Evolutionary conservation across 2,113 vertebrate species (phyloP).

Genomic region (Pipa parva): DNA sequence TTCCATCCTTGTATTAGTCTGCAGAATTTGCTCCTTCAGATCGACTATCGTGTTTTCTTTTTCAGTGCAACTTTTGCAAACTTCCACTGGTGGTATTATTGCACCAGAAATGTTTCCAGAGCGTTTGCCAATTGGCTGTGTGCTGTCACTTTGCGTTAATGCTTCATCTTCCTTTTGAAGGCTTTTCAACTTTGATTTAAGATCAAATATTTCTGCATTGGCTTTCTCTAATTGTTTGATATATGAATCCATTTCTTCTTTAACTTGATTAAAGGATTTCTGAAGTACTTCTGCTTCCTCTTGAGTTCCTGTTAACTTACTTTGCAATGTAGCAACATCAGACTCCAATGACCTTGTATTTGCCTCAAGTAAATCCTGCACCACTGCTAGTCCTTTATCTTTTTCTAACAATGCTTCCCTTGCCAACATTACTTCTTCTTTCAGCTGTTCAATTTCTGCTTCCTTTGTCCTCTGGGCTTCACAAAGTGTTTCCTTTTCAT

Average conservation of each 20-base stretch:
- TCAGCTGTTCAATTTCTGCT: conserved; percentile 52
- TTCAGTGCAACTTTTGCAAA: conserved; percentile 45
- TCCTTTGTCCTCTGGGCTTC: conserved; percentile 45
- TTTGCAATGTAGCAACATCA: conserved; percentile 21
- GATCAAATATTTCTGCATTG: conserved; percentile 45
- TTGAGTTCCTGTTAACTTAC: conserved; percentile 31
- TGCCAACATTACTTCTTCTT: conserved; percentile 50
- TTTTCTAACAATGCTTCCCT: conserved; percentile 52
- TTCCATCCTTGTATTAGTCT: conserved; percentile 46
- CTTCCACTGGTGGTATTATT: not conserved
- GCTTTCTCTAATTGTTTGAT: conserved; percentile 49
- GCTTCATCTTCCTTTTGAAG: conserved; percentile 51
- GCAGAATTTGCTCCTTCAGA: conserved; percentile 57
- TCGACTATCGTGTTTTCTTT: conserved; percentile 53
- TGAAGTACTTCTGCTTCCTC: conserved; percentile 49
- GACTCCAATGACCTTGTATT: conserved; percentile 50
- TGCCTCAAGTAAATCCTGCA: conserved; percentile 44
- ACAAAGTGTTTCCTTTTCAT: conserved; percentile 47
- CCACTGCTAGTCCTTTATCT: conserved; percentile 48
- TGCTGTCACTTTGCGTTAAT: conserved; percentile 40
- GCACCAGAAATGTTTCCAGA: not conserved
- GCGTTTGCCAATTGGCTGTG: not conserved
- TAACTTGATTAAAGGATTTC: conserved; percentile 54
- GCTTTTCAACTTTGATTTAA: conserved; percentile 51
- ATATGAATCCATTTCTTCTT: conserved; percentile 58